Evolutionary conservation across 1,140 invertebrate species (phyloP), one percentile per base, ranked within the genome.

Genomic region (Chelonus insularis): DNA sequence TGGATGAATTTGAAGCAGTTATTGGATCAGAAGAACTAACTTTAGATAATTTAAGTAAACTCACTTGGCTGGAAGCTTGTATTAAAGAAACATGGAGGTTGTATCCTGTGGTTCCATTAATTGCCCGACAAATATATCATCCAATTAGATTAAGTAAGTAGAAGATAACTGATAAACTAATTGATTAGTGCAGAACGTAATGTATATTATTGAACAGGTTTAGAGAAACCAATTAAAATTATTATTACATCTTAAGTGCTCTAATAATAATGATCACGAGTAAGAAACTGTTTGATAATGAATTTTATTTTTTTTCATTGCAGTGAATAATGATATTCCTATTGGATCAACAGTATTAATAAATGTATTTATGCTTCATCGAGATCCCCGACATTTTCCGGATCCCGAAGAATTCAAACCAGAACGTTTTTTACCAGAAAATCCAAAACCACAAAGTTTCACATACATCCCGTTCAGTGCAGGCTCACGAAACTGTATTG

Each of bases 361-460:
- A 12, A 76, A 76, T 48, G 67, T 70, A 0, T 77, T 72, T 21
- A 48, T 78, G 7, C 65, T 89, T 16, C 88, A 90, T 68, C 79
- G 85, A 4, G 81, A 87, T 63, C 65, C 73, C 0, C 70, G 82
- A 18, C 68, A 79, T 43, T 90, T 85, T 68, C 81, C 86, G 4
- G 79, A 89, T 16, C 88, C 88, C 1, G 82, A 88, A 8, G 62
- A 63, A 1, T 90, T 85, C 69, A 75, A 83, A 67, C 88, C 88
- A 0, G 85, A 89, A 43, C 75, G 86, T 51, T 89, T 89, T 65
- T 64, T 84, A 0, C 79, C 83, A 2, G 62, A 72, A 12, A 72
- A 71, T 1, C 65, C 69, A 1, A 74, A 84, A 14, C 75, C 83
- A 58, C 84, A 72, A 0, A 51, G 81, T 7, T 88, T 79, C 63